Base-by-base conservation (phyloP, 2,797 vertebrate genomes). In the Rhodeus uyekii region DNA sequence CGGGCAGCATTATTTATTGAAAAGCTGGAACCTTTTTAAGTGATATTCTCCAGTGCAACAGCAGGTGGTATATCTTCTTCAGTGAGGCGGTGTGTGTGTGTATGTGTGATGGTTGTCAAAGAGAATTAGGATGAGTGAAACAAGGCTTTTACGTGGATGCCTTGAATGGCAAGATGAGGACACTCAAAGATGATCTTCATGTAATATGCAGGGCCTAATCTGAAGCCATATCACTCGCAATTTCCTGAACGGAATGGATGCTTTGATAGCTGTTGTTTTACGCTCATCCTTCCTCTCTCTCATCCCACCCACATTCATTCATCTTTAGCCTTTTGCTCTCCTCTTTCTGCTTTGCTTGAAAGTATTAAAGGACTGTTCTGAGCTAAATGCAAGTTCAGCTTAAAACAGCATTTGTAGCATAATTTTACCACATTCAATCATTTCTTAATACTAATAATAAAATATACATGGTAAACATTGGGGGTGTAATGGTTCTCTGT, bases 1-100 rank as follows among this genome's bases (percentile, higher is more conserved):
- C 93, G 93, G 94, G 93, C 92, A 91, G 93, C 94, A 96, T 98
- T 95, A 97, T 96, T 97, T 98, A 98, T 98, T 97, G 96, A 99
- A 96, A 95, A 93, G 94, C 93, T 94, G 94, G 96, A 96, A 96
- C 94, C 94, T 95, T 95, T 96, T 95, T 93, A 94, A 89, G 95
- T 94, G 95, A 94, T 93, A 93, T 93, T 94, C 92, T 94, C 92
- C 93, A 93, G 94, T 39, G 96, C 96, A 93, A 92, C 91, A 93
- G 89, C 90, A 92, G 90, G 91, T 91, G 90, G 91, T 95, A 96
- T 96, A 92, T 93, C 94, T 92, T 89, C 92, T 84, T 93, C 91
- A 92, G 94, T 94, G 93, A 48, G 22, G 19, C 18, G n/a, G 95
- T 95, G 95, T 95, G 92, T 95, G 92, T 91, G 87, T 92, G 93